phyloP scores from a whole-genome alignment of 1,140 invertebrate genomes.

The Scaptomyza graminum region DNA sequence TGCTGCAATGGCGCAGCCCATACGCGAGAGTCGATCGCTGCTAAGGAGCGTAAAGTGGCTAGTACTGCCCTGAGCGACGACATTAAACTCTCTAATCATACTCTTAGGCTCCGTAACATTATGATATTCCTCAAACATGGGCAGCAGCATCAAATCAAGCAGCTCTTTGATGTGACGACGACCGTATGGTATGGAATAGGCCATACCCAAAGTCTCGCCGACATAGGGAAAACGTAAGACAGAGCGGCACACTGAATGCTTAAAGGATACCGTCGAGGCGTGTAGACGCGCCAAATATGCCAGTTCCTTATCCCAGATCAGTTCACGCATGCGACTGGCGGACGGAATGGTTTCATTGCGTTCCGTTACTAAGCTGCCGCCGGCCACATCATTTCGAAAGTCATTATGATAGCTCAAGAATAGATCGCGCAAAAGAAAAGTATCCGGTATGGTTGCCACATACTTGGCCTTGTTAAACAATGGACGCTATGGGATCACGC shows the following conservation, averaged over 20 bases:
- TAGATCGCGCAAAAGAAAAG: background rate
- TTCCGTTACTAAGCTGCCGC: constrained; percentile 11
- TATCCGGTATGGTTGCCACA: constrained; percentile 36
- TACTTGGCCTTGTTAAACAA: background rate
- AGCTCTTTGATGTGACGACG: background rate
- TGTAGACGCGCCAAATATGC: constrained; percentile 54
- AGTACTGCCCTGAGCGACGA: background rate
- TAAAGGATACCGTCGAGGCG: constrained; percentile 48
- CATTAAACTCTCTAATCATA: constrained; percentile 7
- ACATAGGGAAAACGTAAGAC: constrained; percentile 37
- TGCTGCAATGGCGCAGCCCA: constrained; percentile 47
- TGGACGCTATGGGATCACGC: background rate
- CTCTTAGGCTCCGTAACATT: constrained; percentile 24
- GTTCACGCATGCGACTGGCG: constrained; percentile 56
- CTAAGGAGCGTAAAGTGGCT: constrained; percentile 38
- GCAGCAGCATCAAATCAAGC: background rate
- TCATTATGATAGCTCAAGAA: constrained; percentile 24
- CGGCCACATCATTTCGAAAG: constrained; percentile 40
- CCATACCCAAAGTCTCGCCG: constrained; percentile 29
- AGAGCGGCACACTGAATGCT: constrained; percentile 43
- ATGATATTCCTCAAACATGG: constrained; percentile 34
- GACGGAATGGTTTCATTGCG: constrained; percentile 11
- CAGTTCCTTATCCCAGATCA: constrained; percentile 69
- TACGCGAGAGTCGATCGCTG: constrained; percentile 57
- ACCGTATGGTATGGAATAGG: background rate